Evolutionary conservation across 2,888 invertebrate species (phyloP).

Genomic region (Eristalis arbustorum): DNA sequence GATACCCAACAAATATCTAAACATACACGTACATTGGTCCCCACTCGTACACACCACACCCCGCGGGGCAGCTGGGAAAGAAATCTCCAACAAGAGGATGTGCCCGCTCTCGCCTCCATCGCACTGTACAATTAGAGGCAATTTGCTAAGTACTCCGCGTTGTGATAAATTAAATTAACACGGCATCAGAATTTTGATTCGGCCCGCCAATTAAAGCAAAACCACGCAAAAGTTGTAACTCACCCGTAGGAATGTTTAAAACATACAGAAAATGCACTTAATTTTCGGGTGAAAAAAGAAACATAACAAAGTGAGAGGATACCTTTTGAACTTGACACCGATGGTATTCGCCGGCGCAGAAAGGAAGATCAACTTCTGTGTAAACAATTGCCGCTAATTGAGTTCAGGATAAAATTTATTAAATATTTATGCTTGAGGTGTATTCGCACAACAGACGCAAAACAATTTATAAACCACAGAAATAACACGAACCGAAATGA

Average conservation of each 20-base stretch:
- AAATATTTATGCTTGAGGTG: slow-evolving; percentile 43
- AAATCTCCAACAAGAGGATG: background rate
- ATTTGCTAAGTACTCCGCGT: slow-evolving; percentile 2
- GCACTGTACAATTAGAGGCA: background rate
- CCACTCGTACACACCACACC: background rate
- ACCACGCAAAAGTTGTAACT: background rate
- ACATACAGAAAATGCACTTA: background rate
- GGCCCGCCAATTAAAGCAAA: background rate
- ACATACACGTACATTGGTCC: slow-evolving; percentile 25
- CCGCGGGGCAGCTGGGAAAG: slow-evolving; percentile 2
- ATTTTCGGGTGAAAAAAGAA: background rate
- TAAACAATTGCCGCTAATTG: slow-evolving; percentile 33
- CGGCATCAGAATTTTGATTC: background rate
- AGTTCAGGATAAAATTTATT: slow-evolving; percentile 28
- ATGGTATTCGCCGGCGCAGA: background rate
- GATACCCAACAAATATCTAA: slow-evolving; percentile 32
- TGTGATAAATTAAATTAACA: slow-evolving; percentile 1
- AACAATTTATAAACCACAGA: background rate
- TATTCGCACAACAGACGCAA: background rate
- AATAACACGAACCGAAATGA: slow-evolving; percentile 13
- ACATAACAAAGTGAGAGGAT: background rate
- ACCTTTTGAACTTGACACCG: slow-evolving; percentile 21
- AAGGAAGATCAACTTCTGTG: background rate
- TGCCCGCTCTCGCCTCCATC: background rate
- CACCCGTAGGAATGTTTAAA: background rate